Evolutionary conservation across 2,888 invertebrate genomes (phyloP).

Genomic region (Chrysolina haemoptera): DNA sequence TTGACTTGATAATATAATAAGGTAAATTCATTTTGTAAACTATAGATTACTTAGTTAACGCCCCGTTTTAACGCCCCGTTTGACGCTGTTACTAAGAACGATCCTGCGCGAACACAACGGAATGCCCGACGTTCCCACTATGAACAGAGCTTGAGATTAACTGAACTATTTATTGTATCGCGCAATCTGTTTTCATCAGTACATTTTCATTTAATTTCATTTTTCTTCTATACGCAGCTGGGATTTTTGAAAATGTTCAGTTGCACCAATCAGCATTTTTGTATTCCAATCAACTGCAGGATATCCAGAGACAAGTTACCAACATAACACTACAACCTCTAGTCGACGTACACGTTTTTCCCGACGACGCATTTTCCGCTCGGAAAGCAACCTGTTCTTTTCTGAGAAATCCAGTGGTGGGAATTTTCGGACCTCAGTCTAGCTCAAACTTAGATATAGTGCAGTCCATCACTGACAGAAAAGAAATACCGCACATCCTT

Average conservation of each 20-base stretch:
- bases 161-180: too few relatives aligned
- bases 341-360: conserved; percentile 30
- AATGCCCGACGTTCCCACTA: too few relatives aligned
- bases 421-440: conserved; percentile 42
- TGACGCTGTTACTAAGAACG: too few relatives aligned
- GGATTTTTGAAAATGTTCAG: conserved; percentile 52
- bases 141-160: too few relatives aligned
- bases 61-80: too few relatives aligned
- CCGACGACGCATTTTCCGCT: conserved; percentile 49
- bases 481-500: conserved; percentile 41
- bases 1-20: too few relatives aligned
- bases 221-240: conserved; percentile 42
- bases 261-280: conserved; percentile 49
- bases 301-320: conserved; percentile 34
- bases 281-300: conserved; percentile 41
- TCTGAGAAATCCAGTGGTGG: conserved; percentile 73
- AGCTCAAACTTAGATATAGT: conserved; percentile 38
- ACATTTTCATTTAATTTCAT: too few relatives aligned
- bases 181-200: neutral
- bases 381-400: conserved; percentile 50
- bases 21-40: too few relatives aligned
- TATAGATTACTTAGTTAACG: too few relatives aligned
- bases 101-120: too few relatives aligned
- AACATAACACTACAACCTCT: conserved; percentile 31
- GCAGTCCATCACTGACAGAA: conserved; percentile 36